Evolutionary conservation across 2,888 invertebrate species (phyloP), one percentile per base, ranked within the genome.

Genomic region (Dioctria rufipes): DNA sequence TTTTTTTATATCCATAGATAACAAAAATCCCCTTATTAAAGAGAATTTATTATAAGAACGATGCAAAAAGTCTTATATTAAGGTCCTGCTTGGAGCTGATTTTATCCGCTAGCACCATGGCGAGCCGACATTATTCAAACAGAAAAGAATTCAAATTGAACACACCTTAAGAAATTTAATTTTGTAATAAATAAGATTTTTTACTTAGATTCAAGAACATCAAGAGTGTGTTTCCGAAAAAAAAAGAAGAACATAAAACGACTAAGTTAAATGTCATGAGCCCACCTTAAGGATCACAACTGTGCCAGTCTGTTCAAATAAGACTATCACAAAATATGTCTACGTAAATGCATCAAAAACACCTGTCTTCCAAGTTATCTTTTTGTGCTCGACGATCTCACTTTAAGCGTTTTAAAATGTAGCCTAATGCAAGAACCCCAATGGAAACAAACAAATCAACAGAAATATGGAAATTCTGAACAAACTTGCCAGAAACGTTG

Each of bases 81-180:
- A 37, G 25, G 39, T 13, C 39, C 4, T 11, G 4, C 5, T 6
- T 8, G n/a, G 5, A 61, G 25, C 39, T 5, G 61, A 61, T 39
- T 39, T 61, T 61, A 25, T 61, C 39, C 39, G 4, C 6, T 5
- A 11, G 61, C 61, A 61, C 61, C 61, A 61, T 61, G 11, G 4
- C 61, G 61, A 61, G 61, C 4, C 25, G 4, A 61, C 61, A 61
- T 61, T 25, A 61, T 37, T 61, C 61, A 61, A 61, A 61, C 25
- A 37, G 39, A 61, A 61, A 61, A 25, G 39, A 61, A 61, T 61
- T 61, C 25, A 61, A 61, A 37, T 13, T 37, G 37, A 61, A 39
- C 61, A 61, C 61, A 61, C 61, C 61, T 61, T 61, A 4, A 11
- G 61, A 39, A 61, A 25, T 39, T 61, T 25, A 61, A 37, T 6